Evolutionary conservation across 1,140 invertebrate genomes (phyloP), one percentile per base, ranked within the genome.

Genomic region (Ridgeia piscesae): DNA sequence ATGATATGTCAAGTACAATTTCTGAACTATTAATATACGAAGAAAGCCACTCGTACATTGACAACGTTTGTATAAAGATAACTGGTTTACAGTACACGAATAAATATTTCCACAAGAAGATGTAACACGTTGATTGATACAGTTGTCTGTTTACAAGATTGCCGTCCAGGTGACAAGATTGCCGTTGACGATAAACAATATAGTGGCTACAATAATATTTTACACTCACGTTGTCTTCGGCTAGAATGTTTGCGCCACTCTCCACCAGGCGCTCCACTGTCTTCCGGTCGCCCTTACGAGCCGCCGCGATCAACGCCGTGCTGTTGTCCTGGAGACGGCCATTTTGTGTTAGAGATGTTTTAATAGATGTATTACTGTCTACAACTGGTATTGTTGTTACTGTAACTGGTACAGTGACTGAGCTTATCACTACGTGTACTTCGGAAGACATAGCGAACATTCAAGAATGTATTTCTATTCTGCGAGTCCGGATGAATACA

Each of bases 211-310:
- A 21, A 34, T 35, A 14, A 35, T 90, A n/a, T 34, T 90, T 50
- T n/a, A n/a, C 42, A 93, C 93, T 93, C 91, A 94, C 94, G 21
- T 92, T 77, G 88, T 94, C 93, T 50, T 94, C 94, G 34, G 91
- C 92, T 1, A 94, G 48, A 21, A 93, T 91, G 42, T 94, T 92
- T 21, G 92, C 92, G 35, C 93, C 92, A 21, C 89, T 35, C 11
- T 92, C 35, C 1, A 93, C 21, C 31, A 94, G 92, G 31, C 90
- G 77, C 31, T 94, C 92, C 33, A 93, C 92, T 6, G 93, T 90
- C 91, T 93, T 93, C 50, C 91, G 33, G 77, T 94, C 94, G 27
- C 93, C 93, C 35, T 50, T 92, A 34, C 89, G 89, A 17, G 93
- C 92, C 0, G 94, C 93, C 6, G 93, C 89, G 89, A 94, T 93